A percentile compares a stretch with the other conserved stretches of the same genome.
Evolutionary conservation across 2,113 vertebrate genomes (phyloP).

Genomic region (Nothocercus julius): DNA sequence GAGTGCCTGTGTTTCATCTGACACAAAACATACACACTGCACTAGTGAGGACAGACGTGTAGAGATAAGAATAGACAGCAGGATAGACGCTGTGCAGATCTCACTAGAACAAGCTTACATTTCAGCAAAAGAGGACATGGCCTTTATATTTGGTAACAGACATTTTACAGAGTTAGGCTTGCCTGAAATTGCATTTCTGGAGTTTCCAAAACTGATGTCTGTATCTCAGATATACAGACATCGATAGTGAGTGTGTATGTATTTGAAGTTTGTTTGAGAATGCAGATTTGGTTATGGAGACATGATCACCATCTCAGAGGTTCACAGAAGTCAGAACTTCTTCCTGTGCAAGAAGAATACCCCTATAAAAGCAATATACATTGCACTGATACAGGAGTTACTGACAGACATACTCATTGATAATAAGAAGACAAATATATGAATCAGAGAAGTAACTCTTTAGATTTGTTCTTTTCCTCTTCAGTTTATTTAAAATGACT

Average conservation of each 20-base stretch:
- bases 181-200: not conserved
- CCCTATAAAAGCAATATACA: not conserved
- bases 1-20: accelerated
- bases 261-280: not conserved
- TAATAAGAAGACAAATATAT: not conserved
- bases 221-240: not conserved
- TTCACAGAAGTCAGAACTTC: not conserved
- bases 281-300: not conserved
- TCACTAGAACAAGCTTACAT: not conserved
- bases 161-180: not conserved
- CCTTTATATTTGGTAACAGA: not conserved
- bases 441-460: not conserved
- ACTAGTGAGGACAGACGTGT: not conserved
- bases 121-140: not conserved
- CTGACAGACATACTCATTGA: not conserved
- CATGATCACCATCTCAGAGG: not conserved
- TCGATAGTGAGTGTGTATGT: not conserved
- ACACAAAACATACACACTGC: not conserved
- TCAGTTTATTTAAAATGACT: not conserved
- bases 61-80: no score
- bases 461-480: not conserved
- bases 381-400: not conserved
- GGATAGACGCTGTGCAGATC: not conserved
- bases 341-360: not conserved
- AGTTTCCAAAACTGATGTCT: not conserved